A percentile compares a stretch with the other conserved stretches of the same genome.
phyloP scores from a whole-genome alignment of 2,113 vertebrate species.

The Gobiocypris rarus region DNA sequence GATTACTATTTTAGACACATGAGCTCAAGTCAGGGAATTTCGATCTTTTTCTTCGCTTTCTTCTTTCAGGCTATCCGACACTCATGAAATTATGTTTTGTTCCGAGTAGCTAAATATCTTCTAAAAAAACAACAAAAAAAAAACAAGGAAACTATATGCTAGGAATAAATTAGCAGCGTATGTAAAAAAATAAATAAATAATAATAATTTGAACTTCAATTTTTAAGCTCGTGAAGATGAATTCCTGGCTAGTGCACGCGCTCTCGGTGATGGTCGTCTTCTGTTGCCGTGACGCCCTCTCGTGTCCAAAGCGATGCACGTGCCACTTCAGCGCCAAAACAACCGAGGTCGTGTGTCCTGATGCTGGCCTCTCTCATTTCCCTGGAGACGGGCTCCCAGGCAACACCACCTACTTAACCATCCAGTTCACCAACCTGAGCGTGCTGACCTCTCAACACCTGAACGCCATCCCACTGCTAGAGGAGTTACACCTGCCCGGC shows the following conservation, averaged over 20 bases:
- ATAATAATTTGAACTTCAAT: neutral
- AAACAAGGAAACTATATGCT: neutral
- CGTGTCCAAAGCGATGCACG: constrained; percentile 70
- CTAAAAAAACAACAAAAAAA: neutral
- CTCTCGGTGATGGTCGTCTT: constrained; percentile 57
- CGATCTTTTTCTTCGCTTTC: neutral
- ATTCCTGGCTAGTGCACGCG: constrained; percentile 40
- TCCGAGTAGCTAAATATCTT: neutral
- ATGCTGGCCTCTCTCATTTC: constrained; percentile 66
- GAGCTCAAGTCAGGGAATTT: no score
- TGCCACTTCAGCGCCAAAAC: constrained; percentile 63
- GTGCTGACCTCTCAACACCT: constrained; percentile 67
- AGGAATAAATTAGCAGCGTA: neutral
- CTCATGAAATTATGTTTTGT: neutral
- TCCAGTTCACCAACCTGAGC: constrained; percentile 83
- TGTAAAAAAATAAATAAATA: neutral
- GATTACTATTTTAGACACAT: neutral
- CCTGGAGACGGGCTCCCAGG: constrained; percentile 65
- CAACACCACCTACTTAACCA: constrained; percentile 69
- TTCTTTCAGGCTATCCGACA: neutral
- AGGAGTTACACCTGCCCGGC: constrained; percentile 81
- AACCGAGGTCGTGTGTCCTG: constrained; percentile 75
- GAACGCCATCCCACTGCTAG: constrained; percentile 66
- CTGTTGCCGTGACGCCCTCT: constrained; percentile 59
- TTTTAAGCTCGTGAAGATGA: constrained; percentile 61